phyloP scores from a whole-genome alignment of 2,113 vertebrate species.

The Malurus elegans region DNA sequence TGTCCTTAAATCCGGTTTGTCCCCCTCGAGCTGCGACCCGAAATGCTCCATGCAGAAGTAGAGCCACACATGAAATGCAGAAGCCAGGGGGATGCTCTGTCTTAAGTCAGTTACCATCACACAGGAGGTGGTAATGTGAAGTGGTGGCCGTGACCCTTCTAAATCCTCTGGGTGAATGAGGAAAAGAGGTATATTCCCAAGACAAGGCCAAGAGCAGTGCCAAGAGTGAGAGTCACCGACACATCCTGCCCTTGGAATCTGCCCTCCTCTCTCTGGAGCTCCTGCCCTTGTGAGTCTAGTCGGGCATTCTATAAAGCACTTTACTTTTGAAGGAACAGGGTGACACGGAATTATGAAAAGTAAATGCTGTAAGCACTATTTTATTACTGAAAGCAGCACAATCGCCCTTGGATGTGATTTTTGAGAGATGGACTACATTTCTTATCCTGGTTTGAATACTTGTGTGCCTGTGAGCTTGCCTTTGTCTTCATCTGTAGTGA shows the following conservation, averaged over 20 bases:
- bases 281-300: not conserved
- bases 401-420: not conserved
- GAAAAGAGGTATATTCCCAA: not conserved
- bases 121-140: not conserved
- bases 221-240: rapidly evolving
- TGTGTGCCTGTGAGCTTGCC: not conserved
- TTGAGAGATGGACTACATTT: not conserved
- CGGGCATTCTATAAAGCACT: not conserved
- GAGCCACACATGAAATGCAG: not conserved
- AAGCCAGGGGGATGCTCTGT: not conserved
- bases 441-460: not conserved
- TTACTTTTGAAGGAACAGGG: not conserved
- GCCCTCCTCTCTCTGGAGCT: not conserved
- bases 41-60: not conserved
- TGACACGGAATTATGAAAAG: not conserved
- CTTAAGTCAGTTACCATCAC: not conserved
- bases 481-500: not conserved
- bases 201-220: rapidly evolving
- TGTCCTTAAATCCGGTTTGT: rapidly evolving
- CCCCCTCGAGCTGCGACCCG: rapidly evolving
- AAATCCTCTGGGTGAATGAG: not conserved
- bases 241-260: rapidly evolving
- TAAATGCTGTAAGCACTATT: not conserved
- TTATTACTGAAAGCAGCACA: not conserved
- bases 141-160: not conserved